Evolutionary conservation across 1,140 invertebrate genomes (phyloP).

Genomic region (Sminthurinus signatus): DNA sequence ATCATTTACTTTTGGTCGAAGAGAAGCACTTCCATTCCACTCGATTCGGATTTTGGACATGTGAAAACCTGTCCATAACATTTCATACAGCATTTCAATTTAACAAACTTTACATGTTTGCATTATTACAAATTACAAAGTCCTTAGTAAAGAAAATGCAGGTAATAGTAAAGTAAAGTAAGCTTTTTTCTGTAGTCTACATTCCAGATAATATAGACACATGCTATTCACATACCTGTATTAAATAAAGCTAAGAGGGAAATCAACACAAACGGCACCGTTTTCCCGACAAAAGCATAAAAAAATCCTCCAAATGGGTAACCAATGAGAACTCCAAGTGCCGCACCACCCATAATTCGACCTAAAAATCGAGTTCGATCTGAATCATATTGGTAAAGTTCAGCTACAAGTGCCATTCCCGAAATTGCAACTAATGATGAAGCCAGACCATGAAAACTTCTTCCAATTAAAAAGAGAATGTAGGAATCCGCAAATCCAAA

Average conservation of each 20-base stretch:
- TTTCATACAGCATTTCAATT: too few species aligned
- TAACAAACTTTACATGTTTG: too few species aligned
- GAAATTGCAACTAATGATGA: slow-evolving; percentile 69
- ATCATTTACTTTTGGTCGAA: background rate
- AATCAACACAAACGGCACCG: slow-evolving; percentile 64
- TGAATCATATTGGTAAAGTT: slow-evolving; percentile 53
- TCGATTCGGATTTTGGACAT: background rate
- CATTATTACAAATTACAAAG: too few species aligned
- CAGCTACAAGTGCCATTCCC: slow-evolving; percentile 53
- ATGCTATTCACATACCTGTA: slow-evolving; percentile 41
- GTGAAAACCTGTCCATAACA: slow-evolving; percentile 4
- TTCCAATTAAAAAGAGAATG: slow-evolving; percentile 63
- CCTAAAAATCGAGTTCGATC: slow-evolving; percentile 65
- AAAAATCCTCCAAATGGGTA: slow-evolving; percentile 70
- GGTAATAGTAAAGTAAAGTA: too few species aligned
- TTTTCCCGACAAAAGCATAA: slow-evolving; percentile 67
- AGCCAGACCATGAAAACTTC: slow-evolving; percentile 77
- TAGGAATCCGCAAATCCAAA: slow-evolving; percentile 77
- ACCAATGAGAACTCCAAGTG: slow-evolving; percentile 67
- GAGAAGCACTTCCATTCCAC: background rate
- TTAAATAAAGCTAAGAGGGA: slow-evolving; percentile 54
- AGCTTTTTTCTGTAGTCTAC: too few species aligned
- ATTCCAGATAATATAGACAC: background rate
- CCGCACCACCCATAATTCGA: slow-evolving; percentile 68
- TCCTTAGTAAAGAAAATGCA: too few species aligned